Evolutionary conservation across 1,140 invertebrate genomes (phyloP).

Genomic region (Drosophila elegans): DNA sequence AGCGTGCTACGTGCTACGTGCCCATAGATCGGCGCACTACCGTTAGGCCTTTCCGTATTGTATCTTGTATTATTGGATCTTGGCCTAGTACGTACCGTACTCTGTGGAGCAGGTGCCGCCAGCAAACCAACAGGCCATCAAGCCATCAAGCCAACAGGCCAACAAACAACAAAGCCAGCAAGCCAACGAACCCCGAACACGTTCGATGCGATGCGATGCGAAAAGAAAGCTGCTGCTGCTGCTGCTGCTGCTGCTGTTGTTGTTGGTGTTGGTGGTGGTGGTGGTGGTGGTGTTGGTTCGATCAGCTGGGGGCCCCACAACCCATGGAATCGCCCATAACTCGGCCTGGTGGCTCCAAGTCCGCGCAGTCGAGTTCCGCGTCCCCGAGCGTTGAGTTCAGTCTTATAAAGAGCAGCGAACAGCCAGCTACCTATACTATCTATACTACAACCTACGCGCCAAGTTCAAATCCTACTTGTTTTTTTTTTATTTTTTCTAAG

Average conservation of each 20-base stretch:
- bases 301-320: conserved; percentile 22
- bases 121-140: not conserved
- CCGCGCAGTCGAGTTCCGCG: conserved; percentile 74
- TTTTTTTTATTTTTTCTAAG: conserved; percentile 19
- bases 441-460: conserved; percentile 40
- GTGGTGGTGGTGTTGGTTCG: conserved; percentile 1
- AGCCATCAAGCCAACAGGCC: no score
- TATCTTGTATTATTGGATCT: not conserved
- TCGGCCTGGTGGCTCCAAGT: conserved; percentile 64
- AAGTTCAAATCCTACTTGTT: conserved; percentile 8
- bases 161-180: no score
- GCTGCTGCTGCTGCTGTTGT: no score
- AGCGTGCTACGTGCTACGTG: conserved; percentile 30
- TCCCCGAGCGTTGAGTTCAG: conserved; percentile 69
- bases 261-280: no score
- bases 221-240: conserved; percentile 66
- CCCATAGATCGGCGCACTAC: conserved; percentile 1
- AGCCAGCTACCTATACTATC: not conserved
- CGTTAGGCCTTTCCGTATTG: conserved; percentile 20
- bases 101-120: conserved; percentile 45
- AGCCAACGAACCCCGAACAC: conserved; percentile 21
- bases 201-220: conserved; percentile 67
- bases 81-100: conserved; percentile 4
- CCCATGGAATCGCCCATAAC: conserved; percentile 71
- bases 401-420: conserved; percentile 29